These are phyloP conservation scores for Drosophila bunnanda DNA, from an alignment of 2,888 invertebrate species.

Conservation along the genomic window DNA sequence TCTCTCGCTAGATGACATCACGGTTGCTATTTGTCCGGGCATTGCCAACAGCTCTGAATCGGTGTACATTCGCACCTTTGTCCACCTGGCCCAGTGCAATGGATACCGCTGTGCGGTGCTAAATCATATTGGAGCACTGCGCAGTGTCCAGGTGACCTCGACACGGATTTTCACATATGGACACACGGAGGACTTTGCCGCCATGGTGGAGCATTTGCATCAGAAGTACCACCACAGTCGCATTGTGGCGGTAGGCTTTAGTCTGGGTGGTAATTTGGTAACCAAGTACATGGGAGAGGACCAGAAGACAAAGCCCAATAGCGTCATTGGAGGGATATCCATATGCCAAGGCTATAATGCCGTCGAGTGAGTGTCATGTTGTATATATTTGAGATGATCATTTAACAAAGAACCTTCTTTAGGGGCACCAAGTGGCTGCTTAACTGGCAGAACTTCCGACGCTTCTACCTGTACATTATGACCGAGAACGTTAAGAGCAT, in stretches of 20 bases:
- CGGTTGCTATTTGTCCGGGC: conserved; percentile 95
- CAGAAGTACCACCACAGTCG: conserved; percentile 91
- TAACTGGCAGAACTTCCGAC: conserved; percentile 95
- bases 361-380: conserved; percentile 89
- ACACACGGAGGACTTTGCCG: conserved; percentile 94
- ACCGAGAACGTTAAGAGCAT: conserved; percentile 96
- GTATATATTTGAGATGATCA: neutral
- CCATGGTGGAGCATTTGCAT: conserved; percentile 91
- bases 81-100: conserved; percentile 95
- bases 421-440: conserved; percentile 92
- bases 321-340: conserved; percentile 94
- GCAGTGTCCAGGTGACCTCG: conserved; percentile 93
- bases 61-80: conserved; percentile 96
- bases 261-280: conserved; percentile 96
- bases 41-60: conserved; percentile 98
- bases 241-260: conserved; percentile 95
- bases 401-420: neutral
- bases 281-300: conserved; percentile 96
- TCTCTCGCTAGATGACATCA: conserved; percentile 89
- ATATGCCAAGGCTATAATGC: conserved; percentile 98
- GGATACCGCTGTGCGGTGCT: conserved; percentile 96
- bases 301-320: conserved; percentile 87
- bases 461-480: conserved; percentile 96
- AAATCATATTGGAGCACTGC: conserved; percentile 96
- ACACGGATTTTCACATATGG: conserved; percentile 96